Percentiles rank a stretch among this genome's conserved stretches.
These are phyloP conservation scores for Taenioides sp. DNA, from an alignment of 2,797 vertebrate species.

Conservation along the genomic window DNA sequence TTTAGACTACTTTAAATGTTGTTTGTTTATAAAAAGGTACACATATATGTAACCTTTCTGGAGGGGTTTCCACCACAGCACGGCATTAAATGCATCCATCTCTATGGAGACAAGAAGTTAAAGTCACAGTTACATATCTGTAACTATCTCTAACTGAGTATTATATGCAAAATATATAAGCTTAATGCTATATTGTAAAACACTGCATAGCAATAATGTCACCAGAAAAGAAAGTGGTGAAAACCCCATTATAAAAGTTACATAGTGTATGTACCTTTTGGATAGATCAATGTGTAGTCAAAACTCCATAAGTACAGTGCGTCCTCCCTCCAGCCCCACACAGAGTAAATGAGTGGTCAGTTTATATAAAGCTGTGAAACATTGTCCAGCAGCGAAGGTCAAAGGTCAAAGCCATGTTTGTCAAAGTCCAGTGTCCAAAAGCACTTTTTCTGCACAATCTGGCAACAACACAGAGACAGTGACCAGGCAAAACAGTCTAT, in stretches of 20 bases:
- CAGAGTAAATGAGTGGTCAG: not conserved
- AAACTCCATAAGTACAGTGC: not conserved
- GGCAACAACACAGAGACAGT: not conserved
- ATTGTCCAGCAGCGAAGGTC: not conserved
- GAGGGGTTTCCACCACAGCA: not conserved
- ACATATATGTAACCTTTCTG: not conserved
- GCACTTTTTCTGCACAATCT: not conserved
- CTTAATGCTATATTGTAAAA: too few relatives aligned
- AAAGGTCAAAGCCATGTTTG: not conserved
- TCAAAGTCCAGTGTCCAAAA: not conserved
- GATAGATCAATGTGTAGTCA: too few relatives aligned
- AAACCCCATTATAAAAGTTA: too few relatives aligned
- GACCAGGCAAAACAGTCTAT: too few relatives aligned
- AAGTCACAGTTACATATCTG: too few relatives aligned
- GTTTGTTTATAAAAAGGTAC: too few relatives aligned
- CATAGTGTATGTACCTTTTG: too few relatives aligned
- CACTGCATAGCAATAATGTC: too few relatives aligned
- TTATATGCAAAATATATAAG: too few relatives aligned
- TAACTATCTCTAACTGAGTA: too few relatives aligned
- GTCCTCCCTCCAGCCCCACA: not conserved
- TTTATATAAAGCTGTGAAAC: slow-evolving; percentile 1
- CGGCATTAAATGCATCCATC: not conserved
- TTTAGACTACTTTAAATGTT: not conserved
- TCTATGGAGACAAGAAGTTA: too few relatives aligned
- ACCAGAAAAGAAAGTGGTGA: too few relatives aligned